Percentiles rank a stretch among this genome's conserved stretches.
Evolutionary conservation across 2,113 vertebrate genomes (phyloP).

Genomic region (Genyomyrus donnyi): DNA sequence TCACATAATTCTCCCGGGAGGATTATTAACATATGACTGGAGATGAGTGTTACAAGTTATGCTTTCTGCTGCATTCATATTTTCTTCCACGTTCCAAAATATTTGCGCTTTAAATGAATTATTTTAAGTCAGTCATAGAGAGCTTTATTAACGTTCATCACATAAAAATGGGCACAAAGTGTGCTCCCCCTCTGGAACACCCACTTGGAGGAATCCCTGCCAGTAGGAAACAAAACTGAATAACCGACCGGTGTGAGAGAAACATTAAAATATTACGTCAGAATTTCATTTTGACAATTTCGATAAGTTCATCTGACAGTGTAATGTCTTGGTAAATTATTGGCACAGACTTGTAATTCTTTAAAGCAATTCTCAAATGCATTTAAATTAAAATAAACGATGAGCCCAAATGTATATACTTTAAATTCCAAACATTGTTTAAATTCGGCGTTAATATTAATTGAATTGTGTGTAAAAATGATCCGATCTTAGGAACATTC

Average conservation of each 20-base stretch:
- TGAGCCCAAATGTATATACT: background rate
- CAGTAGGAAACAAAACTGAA: background rate
- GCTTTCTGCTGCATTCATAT: background rate
- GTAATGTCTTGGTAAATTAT: background rate
- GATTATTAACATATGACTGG: background rate
- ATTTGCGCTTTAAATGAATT: background rate
- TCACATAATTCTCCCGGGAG: background rate
- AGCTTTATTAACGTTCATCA: background rate
- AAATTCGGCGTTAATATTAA: background rate
- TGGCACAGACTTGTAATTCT: background rate
- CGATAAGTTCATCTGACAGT: background rate
- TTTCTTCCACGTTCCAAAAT: background rate
- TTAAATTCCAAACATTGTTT: background rate
- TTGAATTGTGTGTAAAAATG: background rate
- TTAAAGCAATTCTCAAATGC: background rate
- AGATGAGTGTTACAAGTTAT: background rate
- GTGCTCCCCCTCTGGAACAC: background rate
- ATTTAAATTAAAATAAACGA: background rate
- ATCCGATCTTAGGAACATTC: constrained; percentile 29
- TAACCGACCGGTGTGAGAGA: background rate
- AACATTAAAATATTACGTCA: background rate
- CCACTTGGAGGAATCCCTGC: background rate
- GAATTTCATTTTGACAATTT: background rate
- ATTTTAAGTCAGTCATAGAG: background rate
- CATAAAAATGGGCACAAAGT: background rate